phyloP scores from a whole-genome alignment of 2,113 vertebrate genomes.

The Atractosteus spatula region DNA sequence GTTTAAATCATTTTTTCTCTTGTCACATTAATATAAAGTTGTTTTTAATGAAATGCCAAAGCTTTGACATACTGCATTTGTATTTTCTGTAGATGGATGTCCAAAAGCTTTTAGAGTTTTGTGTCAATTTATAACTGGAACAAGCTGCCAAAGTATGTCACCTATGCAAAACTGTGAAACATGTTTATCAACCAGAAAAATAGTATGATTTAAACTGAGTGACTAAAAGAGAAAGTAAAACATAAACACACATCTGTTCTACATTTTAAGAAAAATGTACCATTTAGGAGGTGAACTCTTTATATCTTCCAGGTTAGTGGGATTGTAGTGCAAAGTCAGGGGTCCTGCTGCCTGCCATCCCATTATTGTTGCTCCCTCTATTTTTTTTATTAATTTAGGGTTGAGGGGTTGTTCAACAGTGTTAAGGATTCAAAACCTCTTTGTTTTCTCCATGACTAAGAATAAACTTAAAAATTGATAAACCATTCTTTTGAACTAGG shows the following conservation, averaged over 20 bases:
- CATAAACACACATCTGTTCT: constrained; percentile 20
- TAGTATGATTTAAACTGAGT: constrained; percentile 44
- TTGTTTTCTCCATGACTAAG: too few species aligned
- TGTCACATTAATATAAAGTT: constrained; percentile 46
- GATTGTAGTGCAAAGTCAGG: too few species aligned
- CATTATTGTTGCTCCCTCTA: too few species aligned
- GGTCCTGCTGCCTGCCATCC: too few species aligned
- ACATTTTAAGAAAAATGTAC: background rate
- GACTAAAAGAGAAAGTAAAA: constrained; percentile 33
- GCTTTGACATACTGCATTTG: constrained; percentile 46
- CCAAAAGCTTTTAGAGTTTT: constrained; percentile 58
- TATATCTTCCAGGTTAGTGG: too few species aligned
- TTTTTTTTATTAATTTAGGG: too few species aligned
- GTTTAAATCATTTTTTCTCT: constrained; percentile 33
- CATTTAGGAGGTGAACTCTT: too few species aligned
- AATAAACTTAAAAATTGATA: too few species aligned
- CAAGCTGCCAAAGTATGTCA: constrained; percentile 43
- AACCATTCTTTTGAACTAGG: too few species aligned
- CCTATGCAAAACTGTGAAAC: constrained; percentile 36
- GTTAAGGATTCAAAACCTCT: too few species aligned
- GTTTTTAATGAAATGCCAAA: constrained; percentile 55
- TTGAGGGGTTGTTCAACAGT: too few species aligned
- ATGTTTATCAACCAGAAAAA: constrained; percentile 37
- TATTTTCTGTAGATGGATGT: constrained; percentile 51
- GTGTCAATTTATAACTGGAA: constrained; percentile 53